Percentiles rank a stretch among this genome's conserved stretches.
phyloP scores from a whole-genome alignment of 2,113 vertebrate species.

The Ameiurus melas region DNA sequence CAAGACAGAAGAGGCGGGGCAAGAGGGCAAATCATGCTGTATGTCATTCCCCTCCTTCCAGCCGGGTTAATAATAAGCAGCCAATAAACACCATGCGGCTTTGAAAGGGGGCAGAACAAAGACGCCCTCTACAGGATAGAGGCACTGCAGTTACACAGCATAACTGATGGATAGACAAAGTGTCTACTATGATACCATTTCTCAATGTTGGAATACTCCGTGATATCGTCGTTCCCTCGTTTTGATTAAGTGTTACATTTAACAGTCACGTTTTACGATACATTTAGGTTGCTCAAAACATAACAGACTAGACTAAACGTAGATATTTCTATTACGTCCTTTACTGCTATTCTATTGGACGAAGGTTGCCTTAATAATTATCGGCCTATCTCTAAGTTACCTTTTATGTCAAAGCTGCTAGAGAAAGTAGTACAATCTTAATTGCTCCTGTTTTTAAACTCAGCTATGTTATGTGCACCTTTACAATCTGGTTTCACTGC shows the following conservation, averaged over 20 bases:
- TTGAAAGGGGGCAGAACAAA: constrained; percentile 18
- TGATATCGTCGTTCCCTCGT: neutral
- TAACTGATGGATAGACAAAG: constrained; percentile 19
- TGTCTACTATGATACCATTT: neutral
- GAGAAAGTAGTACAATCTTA: no score
- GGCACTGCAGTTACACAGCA: constrained; percentile 27
- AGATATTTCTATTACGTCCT: neutral
- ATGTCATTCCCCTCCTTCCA: constrained; percentile 32
- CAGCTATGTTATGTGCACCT: no score
- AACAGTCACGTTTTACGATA: neutral
- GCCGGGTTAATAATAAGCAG: constrained; percentile 52
- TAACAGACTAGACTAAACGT: neutral
- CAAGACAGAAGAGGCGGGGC: neutral
- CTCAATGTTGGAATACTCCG: neutral
- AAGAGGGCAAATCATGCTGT: constrained; percentile 12
- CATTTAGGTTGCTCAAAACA: neutral
- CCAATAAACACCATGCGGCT: constrained; percentile 43
- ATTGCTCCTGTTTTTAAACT: no score
- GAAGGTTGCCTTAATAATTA: no score
- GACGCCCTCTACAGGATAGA: constrained; percentile 21
- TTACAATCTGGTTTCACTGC: no score
- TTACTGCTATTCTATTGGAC: no score
- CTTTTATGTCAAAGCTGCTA: no score
- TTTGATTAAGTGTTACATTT: neutral
- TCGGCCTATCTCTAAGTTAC: no score